These are phyloP conservation scores for Patella pellucida DNA, from an alignment of 2,888 invertebrate genomes.

Conservation along the genomic window DNA sequence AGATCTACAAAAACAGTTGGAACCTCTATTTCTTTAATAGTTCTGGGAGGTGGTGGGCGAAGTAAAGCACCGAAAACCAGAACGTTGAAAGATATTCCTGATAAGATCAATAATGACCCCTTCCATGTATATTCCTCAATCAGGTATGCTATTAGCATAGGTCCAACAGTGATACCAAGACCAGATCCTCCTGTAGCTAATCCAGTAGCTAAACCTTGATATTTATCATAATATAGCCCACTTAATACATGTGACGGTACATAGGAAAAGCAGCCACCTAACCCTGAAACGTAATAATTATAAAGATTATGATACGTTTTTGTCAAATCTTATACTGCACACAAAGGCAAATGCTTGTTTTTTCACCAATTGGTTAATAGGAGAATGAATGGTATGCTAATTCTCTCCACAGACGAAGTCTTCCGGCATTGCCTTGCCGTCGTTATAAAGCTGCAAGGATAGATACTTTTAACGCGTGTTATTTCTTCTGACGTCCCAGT, in stretches of 20 bases:
- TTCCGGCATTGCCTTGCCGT: no score
- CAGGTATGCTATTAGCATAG: slow-evolving; percentile 45
- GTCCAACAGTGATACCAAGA: slow-evolving; percentile 50
- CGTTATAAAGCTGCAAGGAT: no score
- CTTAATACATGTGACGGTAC: slow-evolving; percentile 57
- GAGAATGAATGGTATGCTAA: no score
- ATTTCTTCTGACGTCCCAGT: no score
- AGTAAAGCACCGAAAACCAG: slow-evolving; percentile 49
- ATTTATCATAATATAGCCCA: slow-evolving; percentile 53
- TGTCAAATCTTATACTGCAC: background rate
- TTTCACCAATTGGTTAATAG: no score
- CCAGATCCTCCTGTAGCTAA: slow-evolving; percentile 55
- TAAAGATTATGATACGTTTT: no score
- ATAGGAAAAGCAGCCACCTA: slow-evolving; percentile 54
- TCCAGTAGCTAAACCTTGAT: slow-evolving; percentile 55
- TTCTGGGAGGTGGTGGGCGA: slow-evolving; percentile 38
- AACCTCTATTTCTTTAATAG: slow-evolving; percentile 2
- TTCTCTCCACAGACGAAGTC: no score
- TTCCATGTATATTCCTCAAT: slow-evolving; percentile 55
- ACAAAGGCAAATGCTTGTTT: background rate
- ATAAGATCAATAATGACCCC: slow-evolving; percentile 52
- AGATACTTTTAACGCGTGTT: no score
- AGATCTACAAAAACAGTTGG: background rate
- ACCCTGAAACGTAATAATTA: slow-evolving; percentile 39
- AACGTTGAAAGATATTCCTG: slow-evolving; percentile 50